phyloP scores from a whole-genome alignment of 2,797 vertebrate genomes.

The Sphenodon punctatus region DNA sequence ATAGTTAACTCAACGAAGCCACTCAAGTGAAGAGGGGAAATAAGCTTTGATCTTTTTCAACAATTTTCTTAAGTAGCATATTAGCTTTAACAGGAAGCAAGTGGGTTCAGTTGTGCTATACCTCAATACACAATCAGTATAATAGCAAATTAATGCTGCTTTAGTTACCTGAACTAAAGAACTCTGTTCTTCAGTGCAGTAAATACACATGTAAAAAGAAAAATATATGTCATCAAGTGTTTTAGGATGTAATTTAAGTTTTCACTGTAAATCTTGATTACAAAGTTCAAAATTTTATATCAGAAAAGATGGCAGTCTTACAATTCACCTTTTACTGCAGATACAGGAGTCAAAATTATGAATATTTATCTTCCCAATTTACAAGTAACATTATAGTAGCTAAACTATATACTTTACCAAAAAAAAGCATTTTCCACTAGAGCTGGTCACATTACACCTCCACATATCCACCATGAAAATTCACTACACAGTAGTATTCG shows the following conservation, averaged over 20 bases:
- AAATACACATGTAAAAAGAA: neutral
- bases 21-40: neutral
- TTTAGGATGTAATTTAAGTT: fast-evolving
- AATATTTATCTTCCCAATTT: neutral
- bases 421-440: no score
- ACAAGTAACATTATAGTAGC: neutral
- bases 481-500: no score
- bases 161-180: neutral
- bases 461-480: no score
- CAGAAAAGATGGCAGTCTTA: neutral
- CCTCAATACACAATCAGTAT: neutral
- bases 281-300: neutral
- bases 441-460: no score
- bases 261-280: neutral
- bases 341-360: neutral
- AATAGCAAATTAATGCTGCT: neutral
- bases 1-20: neutral
- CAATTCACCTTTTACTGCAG: neutral
- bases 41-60: neutral
- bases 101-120: neutral
- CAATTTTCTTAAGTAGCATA: neutral
- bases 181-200: neutral
- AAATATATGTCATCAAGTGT: neutral
- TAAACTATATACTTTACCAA: neutral
- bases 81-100: neutral